These are phyloP conservation scores for Moxostoma hubbsi DNA, from an alignment of 2,797 vertebrate genomes.

Conservation along the genomic window DNA sequence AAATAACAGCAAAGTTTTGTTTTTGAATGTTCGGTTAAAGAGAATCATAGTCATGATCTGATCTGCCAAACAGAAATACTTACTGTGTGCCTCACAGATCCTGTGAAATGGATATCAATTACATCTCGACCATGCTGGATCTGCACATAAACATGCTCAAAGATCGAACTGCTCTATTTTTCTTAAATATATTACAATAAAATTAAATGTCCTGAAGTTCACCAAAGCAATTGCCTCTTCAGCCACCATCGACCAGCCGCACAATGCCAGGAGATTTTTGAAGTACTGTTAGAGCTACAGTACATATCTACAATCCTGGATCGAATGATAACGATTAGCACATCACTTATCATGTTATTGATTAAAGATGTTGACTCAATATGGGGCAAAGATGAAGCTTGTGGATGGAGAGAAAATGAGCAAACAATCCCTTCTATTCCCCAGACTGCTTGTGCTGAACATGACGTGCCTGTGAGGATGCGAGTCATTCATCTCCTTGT, in stretches of 20 bases:
- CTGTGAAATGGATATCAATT: background rate
- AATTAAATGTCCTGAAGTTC: background rate
- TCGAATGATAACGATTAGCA: slow-evolving; percentile 17
- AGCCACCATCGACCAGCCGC: background rate
- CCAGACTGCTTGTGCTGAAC: background rate
- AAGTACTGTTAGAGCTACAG: background rate
- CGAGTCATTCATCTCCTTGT: slow-evolving; percentile 13
- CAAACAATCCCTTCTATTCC: slow-evolving; percentile 24
- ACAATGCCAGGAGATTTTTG: slow-evolving; percentile 3
- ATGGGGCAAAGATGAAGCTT: slow-evolving; percentile 7
- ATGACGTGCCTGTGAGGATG: background rate
- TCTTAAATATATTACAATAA: slow-evolving; percentile 1
- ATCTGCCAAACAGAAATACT: background rate
- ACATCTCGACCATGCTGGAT: background rate
- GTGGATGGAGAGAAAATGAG: slow-evolving; percentile 6
- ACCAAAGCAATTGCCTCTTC: background rate
- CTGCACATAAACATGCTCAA: background rate
- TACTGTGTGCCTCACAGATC: background rate
- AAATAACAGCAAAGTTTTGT: background rate
- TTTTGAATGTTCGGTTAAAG: background rate
- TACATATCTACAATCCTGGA: background rate
- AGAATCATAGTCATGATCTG: background rate
- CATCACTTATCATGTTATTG: slow-evolving; percentile 18
- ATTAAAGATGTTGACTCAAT: slow-evolving; percentile 11
- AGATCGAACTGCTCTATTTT: background rate